Base-by-base conservation (phyloP, 2,797 vertebrate species). In the Austrolebias charrua region DNA sequence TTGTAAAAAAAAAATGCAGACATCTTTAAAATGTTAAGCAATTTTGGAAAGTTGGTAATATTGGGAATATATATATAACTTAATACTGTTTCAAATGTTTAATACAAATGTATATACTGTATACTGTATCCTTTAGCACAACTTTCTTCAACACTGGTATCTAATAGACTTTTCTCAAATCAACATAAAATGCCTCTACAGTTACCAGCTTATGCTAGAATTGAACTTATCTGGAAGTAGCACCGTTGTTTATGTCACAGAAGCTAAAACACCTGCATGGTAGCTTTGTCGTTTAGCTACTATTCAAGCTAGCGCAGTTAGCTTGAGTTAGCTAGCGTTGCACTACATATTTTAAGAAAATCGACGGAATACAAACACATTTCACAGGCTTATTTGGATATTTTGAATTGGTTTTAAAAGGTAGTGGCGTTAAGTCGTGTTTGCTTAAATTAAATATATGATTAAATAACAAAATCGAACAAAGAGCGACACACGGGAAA, bases 401-500 rank as follows among this genome's bases (percentile, higher is more conserved):
- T 11, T 0, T 33, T 9, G 3, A 0, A 4, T 20, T 3, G 1
- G 4, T 13, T 10, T 7, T 0, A 18, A 24, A 29, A 44, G 1
- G 4, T 0, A 11, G 6, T 6, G 1, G 20, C 12, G 4, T 4
- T 1, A 4, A 29, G 1, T 18, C 0, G 6, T 13, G 14, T 47
- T 72, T 44, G 20, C 40, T 72, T 44, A 44, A 55, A 52, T n/a
- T 1, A 0, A 42, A 12, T 19, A 44, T 9, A 33, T 35, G 0
- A 7, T 3, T 11, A 18, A 43, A 42, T 49, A 38, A 2, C 0
- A 28, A 18, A 33, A 48, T 12, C 6, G 66, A 73, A 84, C 80
- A 78, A 81, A 80, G 65, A 65, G 28, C 57, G 24, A 69, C 52
- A 69, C 52, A 57, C 35, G 56, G 33, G 44, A n/a, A 29, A 11